Evolutionary conservation across 2,113 vertebrate genomes (phyloP).

Genomic region (Lanius collurio): DNA sequence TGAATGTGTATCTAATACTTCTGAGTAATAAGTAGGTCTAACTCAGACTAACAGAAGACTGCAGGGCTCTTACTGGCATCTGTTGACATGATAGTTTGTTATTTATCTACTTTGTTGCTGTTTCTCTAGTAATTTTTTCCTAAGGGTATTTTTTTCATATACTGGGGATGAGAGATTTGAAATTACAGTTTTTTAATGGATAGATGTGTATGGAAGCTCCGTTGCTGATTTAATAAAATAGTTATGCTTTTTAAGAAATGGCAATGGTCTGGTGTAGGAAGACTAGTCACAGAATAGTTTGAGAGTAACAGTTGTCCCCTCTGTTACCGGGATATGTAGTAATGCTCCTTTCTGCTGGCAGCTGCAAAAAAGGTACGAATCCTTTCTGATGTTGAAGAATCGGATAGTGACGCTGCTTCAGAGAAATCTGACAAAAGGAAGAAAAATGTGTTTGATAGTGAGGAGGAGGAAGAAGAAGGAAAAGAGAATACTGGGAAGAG

Average conservation of each 20-base stretch:
- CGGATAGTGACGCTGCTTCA: constrained; percentile 81
- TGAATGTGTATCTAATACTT: neutral
- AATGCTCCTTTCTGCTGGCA: constrained; percentile 50
- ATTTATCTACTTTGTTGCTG: neutral
- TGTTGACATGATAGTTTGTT: neutral
- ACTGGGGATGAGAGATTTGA: neutral
- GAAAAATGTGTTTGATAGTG: constrained; percentile 85
- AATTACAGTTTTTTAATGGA: neutral
- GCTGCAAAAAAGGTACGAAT: constrained; percentile 85
- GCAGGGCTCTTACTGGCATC: neutral
- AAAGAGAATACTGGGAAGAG: constrained; percentile 70
- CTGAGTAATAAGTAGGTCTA: neutral
- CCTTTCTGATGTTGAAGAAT: constrained; percentile 88
- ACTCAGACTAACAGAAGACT: neutral
- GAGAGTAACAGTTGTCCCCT: neutral
- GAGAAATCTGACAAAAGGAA: constrained; percentile 77
- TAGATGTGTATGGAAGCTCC: neutral
- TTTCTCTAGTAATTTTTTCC: neutral
- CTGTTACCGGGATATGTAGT: neutral
- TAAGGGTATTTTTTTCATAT: neutral
- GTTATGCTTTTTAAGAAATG: neutral
- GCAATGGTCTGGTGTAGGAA: neutral
- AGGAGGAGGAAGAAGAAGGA: constrained; percentile 80
- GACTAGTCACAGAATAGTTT: neutral
- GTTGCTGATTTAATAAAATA: neutral